A percentile compares a stretch with the other conserved stretches of the same genome.
Evolutionary conservation across 2,113 vertebrate genomes (phyloP).

Genomic region (Mesitornis unicolor): DNA sequence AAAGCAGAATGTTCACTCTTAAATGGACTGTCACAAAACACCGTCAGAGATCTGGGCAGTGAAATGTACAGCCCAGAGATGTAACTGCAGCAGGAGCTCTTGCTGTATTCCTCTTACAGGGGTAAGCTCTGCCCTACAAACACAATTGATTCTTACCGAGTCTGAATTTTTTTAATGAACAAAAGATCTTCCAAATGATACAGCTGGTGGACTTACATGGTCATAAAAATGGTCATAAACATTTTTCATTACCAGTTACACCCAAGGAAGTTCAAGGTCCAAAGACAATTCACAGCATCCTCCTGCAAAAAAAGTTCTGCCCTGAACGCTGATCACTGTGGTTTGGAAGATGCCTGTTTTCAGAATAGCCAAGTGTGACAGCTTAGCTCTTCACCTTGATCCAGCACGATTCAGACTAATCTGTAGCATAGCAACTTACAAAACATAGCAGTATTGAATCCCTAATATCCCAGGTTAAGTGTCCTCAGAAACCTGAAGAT

Average conservation of each 20-base stretch:
- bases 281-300: background rate
- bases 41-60: background rate
- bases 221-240: background rate
- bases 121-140: background rate
- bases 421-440: background rate
- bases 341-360: background rate
- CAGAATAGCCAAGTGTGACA: background rate
- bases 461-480: background rate
- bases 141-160: background rate
- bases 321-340: background rate
- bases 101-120: background rate
- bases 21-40: background rate
- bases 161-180: background rate
- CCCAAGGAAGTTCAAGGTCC: slow-evolving; percentile 23
- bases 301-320: background rate
- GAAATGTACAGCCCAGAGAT: background rate
- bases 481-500: background rate
- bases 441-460: background rate
- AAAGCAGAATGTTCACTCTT: background rate
- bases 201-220: background rate
- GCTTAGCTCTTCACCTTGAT: background rate
- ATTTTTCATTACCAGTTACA: background rate
- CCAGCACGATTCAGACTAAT: background rate
- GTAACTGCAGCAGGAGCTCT: background rate
- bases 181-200: background rate